Evolutionary conservation across 2,888 invertebrate species (phyloP), one percentile per base, ranked within the genome.

Genomic region (Hydropsyche betteni): DNA sequence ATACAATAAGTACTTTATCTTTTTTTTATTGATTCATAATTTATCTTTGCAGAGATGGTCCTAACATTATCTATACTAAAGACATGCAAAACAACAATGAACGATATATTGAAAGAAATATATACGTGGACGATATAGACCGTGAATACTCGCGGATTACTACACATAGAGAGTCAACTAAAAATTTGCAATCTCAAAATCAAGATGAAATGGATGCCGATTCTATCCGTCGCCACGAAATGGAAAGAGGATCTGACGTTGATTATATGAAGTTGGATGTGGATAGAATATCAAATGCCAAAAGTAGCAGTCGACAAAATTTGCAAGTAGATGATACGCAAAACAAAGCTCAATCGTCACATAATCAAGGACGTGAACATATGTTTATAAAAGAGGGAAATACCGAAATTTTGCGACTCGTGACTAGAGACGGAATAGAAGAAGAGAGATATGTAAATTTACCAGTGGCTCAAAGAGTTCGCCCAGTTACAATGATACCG

Each of bases 381-480:
- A 90, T 92, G 81, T 95, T 93, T 81, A 94, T 94, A 58, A 91
- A 94, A 81, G 94, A 95, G 81, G 95, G 95, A 0, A 94, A 94
- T 81, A 92, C 94, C 0, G 95, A 95, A 86, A 94, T 95, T 77
- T 84, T 95, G 70, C 88, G 94, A 78, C 84, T 95, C 71, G 91
- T 94, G 71, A 94, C 94, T 0, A 88, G 94, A 81, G 93, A 92
- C 12, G 90, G 91, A 78, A 87, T 88, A 74, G 91, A 91, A 79
- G 91, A 92, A 79, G 90, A 91, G 80, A 87, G 88, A 44, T 88
- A 91, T 81, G 87, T 89, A 5, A 89, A 91, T 81, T 84, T 90
- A 55, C 88, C 89, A 1, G 78, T 85, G 33, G 85, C 86, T 71
- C 86, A 88, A 81, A 84, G 84, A 14, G 85, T 87, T 79, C 85